phyloP scores from a whole-genome alignment of 2,113 vertebrate genomes.

The Plecotus auritus region DNA sequence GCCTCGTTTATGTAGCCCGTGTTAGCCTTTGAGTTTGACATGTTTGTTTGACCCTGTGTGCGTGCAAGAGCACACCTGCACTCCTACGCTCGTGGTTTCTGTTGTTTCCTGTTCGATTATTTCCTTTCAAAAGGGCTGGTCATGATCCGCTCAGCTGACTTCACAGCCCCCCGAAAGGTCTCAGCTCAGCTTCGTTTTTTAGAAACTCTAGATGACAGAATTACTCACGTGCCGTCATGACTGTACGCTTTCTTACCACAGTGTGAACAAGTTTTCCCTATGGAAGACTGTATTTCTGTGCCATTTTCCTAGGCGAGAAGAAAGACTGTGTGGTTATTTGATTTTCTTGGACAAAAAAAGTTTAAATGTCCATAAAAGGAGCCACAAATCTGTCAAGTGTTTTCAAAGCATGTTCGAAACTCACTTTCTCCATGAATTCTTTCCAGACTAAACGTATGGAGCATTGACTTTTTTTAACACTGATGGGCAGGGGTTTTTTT shows the following conservation, averaged over 20 bases:
- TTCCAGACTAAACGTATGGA: neutral
- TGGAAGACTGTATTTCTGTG: neutral
- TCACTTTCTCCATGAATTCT: neutral
- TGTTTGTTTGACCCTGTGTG: neutral
- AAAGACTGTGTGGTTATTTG: neutral
- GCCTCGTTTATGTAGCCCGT: too few species aligned
- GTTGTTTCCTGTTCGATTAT: neutral
- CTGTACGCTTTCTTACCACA: neutral
- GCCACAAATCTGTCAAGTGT: neutral
- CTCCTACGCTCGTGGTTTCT: neutral
- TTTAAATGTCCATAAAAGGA: constrained; percentile 2
- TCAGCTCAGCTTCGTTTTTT: neutral
- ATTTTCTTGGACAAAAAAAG: neutral
- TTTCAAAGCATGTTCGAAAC: neutral
- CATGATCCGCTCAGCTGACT: neutral
- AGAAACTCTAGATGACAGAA: neutral
- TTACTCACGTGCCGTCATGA: neutral
- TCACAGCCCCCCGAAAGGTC: neutral
- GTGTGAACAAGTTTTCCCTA: neutral
- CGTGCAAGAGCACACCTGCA: neutral
- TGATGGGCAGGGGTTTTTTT: neutral
- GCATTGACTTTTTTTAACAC: neutral
- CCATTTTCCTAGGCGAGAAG: neutral
- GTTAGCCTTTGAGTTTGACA: too few species aligned
- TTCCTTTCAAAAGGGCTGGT: neutral